Evolutionary conservation across 2,888 invertebrate species (phyloP).

Genomic region (Hypolimnas misippus): DNA sequence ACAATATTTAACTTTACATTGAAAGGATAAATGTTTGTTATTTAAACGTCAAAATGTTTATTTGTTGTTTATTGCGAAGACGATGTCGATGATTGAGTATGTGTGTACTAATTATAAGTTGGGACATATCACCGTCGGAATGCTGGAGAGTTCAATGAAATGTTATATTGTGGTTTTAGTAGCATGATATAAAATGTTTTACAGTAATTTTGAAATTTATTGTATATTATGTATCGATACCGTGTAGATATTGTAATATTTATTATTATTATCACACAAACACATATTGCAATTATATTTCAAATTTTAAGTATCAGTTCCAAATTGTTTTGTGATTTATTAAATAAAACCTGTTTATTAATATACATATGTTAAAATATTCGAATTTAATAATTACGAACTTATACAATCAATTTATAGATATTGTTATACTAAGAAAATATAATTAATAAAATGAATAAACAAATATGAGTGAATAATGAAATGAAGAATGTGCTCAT

Average conservation of each 20-base stretch:
- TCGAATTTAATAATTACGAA: constrained; percentile 85
- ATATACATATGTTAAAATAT: constrained; percentile 85
- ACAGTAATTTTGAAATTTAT: constrained; percentile 51
- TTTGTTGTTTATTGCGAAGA: background rate
- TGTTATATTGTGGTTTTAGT: constrained; percentile 50
- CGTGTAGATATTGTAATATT: constrained; percentile 66
- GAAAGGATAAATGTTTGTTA: background rate
- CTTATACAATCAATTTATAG: constrained; percentile 85
- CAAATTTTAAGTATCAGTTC: constrained; percentile 65
- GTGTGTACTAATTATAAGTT: constrained; percentile 35
- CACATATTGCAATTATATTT: constrained; percentile 59
- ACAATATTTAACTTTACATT: background rate
- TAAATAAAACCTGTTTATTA: constrained; percentile 83
- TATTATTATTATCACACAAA: constrained; percentile 63
- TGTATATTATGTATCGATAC: constrained; percentile 56
- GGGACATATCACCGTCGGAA: constrained; percentile 53
- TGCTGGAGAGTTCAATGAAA: constrained; percentile 49
- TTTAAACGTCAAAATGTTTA: background rate
- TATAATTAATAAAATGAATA: constrained; percentile 83
- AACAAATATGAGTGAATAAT: constrained; percentile 81
- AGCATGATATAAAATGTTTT: constrained; percentile 46
- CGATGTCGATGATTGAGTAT: background rate
- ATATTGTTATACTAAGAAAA: constrained; percentile 85
- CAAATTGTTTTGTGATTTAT: constrained; percentile 75
- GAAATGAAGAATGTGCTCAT: constrained; percentile 77